Evolutionary conservation across 1,140 invertebrate species (phyloP), one percentile per base, ranked within the genome.

Genomic region (Tigriopus japonicus): DNA sequence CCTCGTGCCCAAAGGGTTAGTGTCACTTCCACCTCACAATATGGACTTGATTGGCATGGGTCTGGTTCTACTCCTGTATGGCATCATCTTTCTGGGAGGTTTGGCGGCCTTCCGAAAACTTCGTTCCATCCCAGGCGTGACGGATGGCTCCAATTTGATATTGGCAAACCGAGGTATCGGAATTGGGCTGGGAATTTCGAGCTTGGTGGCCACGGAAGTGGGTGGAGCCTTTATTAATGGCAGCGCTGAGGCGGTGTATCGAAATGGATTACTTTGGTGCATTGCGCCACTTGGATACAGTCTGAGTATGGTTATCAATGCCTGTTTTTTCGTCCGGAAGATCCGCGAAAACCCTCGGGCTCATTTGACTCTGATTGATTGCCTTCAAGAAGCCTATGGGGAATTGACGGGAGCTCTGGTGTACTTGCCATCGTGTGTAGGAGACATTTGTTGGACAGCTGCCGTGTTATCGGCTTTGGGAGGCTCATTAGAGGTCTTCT

Each of bases 371-470:
- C 98, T 98, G 94, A 72, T 98, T 73, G 95, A 98, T 76, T 94
- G 94, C 1, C 83, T 98, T 65, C 90, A 95, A 74, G 86, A 91
- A 67, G 84, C 85, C 21, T 97, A 95, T 71, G 95, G 95, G 10
- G 85, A 89, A 69, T 77, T 92, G 63, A 97, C 98, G 88, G 93
- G 94, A 23, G 94, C 92, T 0, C 74, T 98, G 19, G 77, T 98
- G 52, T 98, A 96, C 71, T 76, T 98, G 65, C 94, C 95, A 28
- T 94, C 95, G 0, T 79, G 98, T 0, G 86, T 92, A 64, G 95
- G 95, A 1, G 95, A 98, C 73, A 86, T 95, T 0, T 96, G 96
- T 73, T 96, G 92, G 93, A 90, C 90, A 6, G 92, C 90, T 1
- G 92, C 90, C 28, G 94, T 96, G 63, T 75, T 97, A n/a, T 87